A percentile compares a stretch with the other conserved stretches of the same genome.
These are phyloP conservation scores for Chrysopilus asiliformis DNA, from an alignment of 2,888 invertebrate genomes.

Conservation along the genomic window DNA sequence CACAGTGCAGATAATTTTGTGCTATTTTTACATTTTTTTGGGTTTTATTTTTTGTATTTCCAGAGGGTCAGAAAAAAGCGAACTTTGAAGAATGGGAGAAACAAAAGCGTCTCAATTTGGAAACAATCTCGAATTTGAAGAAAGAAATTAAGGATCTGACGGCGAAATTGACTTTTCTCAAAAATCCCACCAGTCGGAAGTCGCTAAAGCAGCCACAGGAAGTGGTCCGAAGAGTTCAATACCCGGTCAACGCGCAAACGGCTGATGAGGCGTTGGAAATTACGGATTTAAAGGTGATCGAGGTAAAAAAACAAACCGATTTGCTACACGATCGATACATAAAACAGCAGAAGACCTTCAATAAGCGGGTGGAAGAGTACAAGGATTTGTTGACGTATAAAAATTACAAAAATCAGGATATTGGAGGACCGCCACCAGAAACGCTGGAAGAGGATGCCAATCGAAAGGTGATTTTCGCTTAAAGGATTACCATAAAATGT, in stretches of 20 bases:
- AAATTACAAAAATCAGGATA: constrained; percentile 34
- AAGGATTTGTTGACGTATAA: constrained; percentile 46
- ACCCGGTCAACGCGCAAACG: constrained; percentile 38
- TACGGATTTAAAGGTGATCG: constrained; percentile 52
- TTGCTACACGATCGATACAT: constrained; percentile 54
- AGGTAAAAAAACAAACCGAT: constrained; percentile 59
- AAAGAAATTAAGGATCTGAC: constrained; percentile 56
- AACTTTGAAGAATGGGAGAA: constrained; percentile 68
- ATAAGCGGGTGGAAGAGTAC: constrained; percentile 46
- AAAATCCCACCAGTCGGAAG: constrained; percentile 30
- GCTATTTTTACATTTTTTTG: too few relatives aligned
- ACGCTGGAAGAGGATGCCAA: constrained; percentile 43
- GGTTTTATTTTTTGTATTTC: constrained; percentile 15
- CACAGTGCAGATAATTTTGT: too few relatives aligned
- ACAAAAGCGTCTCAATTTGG: constrained; percentile 55
- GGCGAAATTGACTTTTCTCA: constrained; percentile 37
- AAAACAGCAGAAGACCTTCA: constrained; percentile 45
- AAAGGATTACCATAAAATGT: too few relatives aligned
- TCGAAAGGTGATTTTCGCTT: constrained; percentile 46
- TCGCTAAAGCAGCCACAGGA: constrained; percentile 21
- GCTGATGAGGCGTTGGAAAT: constrained; percentile 40
- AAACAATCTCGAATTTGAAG: constrained; percentile 56
- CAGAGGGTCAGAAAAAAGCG: constrained; percentile 77
- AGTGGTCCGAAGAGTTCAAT: constrained; percentile 29
- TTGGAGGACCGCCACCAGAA: constrained; percentile 31